phyloP scores from a whole-genome alignment of 1,140 invertebrate genomes.

The Dermatophagoides farinae region DNA sequence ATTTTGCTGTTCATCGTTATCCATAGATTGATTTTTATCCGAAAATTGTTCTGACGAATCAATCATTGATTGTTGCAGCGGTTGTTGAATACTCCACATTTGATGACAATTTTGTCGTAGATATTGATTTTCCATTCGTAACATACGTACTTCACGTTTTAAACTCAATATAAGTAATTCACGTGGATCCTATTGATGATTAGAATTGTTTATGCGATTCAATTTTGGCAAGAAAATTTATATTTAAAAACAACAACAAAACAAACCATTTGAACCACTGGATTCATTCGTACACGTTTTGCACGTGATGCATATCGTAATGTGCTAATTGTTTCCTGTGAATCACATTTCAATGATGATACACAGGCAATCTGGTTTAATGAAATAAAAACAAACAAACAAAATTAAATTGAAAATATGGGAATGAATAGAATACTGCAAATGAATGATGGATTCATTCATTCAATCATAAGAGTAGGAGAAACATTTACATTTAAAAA shows the following conservation, averaged over 20 bases:
- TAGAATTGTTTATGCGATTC: not conserved
- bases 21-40: not conserved
- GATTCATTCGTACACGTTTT: slow-evolving; percentile 68
- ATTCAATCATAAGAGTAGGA: too few relatives aligned
- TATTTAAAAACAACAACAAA: not conserved
- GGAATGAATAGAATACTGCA: too few relatives aligned
- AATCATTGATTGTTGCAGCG: not conserved
- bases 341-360: slow-evolving; percentile 60
- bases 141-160: slow-evolving; percentile 62
- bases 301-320: slow-evolving; percentile 64
- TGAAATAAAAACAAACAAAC: not conserved
- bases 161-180: slow-evolving; percentile 72
- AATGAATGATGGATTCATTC: too few relatives aligned
- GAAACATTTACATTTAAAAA: too few relatives aligned
- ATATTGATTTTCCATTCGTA: slow-evolving; percentile 78
- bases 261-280: slow-evolving; percentile 71
- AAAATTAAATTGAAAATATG: not conserved
- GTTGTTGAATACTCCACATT: not conserved
- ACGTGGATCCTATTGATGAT: slow-evolving; percentile 48
- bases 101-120: slow-evolving; percentile 38
- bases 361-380: slow-evolving; percentile 62
- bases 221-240: too few relatives aligned
- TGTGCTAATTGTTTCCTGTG: slow-evolving; percentile 75
- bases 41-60: not conserved
- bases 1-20: slow-evolving; percentile 11